phyloP scores from a whole-genome alignment of 2,888 invertebrate species.

The Mythimna ferrago region DNA sequence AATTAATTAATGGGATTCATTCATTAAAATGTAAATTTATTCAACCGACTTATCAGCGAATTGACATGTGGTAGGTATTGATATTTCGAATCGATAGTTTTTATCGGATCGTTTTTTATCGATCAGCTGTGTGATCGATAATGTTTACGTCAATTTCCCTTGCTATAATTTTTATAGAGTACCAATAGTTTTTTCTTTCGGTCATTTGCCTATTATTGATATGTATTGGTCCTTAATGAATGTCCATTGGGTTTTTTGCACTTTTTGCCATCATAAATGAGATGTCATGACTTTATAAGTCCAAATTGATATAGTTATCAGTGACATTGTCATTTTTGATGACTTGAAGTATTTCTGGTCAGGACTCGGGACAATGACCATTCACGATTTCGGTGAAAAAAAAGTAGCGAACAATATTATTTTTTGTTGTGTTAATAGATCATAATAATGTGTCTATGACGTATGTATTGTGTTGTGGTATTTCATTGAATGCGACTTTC shows the following conservation, averaged over 20 bases:
- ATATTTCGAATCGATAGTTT: slow-evolving; percentile 67
- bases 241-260: slow-evolving; percentile 53
- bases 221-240: slow-evolving; percentile 54
- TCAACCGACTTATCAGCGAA: slow-evolving; percentile 75
- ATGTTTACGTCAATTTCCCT: slow-evolving; percentile 66
- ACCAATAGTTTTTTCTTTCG: slow-evolving; percentile 50
- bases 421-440: slow-evolving; percentile 47
- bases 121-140: slow-evolving; percentile 71
- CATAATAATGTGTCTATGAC: slow-evolving; percentile 46
- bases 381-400: slow-evolving; percentile 38
- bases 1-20: slow-evolving; percentile 68
- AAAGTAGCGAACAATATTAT: slow-evolving; percentile 41
- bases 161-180: slow-evolving; percentile 50
- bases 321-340: slow-evolving; percentile 66
- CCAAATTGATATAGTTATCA: slow-evolving; percentile 67
- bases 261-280: slow-evolving; percentile 56
- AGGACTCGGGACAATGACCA: slow-evolving; percentile 55
- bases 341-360: slow-evolving; percentile 52
- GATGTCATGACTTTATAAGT: slow-evolving; percentile 64
- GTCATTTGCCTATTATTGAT: slow-evolving; percentile 54
- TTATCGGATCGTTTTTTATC: slow-evolving; percentile 67
- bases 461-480: slow-evolving; percentile 38
- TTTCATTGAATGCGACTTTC: slow-evolving; percentile 47
- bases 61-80: slow-evolving; percentile 72
- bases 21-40: slow-evolving; percentile 78